A percentile compares a stretch with the other conserved stretches of the same genome.
These are phyloP conservation scores for Oryzias dopingdopingensis DNA, from an alignment of 2,797 vertebrate genomes.

Conservation along the genomic window DNA sequence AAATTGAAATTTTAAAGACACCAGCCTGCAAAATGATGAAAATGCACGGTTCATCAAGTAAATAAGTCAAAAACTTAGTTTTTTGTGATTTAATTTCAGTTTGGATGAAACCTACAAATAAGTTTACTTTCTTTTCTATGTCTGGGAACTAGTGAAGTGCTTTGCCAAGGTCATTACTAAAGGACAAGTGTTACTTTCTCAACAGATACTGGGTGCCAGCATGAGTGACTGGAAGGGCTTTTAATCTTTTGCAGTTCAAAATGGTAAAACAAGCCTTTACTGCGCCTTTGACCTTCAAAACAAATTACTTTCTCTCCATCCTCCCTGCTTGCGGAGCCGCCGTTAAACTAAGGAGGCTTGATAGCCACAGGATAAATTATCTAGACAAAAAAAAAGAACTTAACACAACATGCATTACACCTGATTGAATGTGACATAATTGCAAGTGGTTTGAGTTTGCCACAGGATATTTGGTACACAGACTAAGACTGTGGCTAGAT, in stretches of 20 bases:
- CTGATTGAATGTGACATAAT: conserved; percentile 36
- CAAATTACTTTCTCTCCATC: conserved; percentile 33
- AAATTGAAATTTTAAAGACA: too few relatives aligned
- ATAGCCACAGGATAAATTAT: conserved; percentile 33
- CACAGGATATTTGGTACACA: conserved; percentile 15
- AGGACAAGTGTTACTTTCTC: conserved; percentile 9
- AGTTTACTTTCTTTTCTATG: conserved; percentile 5
- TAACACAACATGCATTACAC: conserved; percentile 13
- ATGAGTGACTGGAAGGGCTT: conserved; percentile 45
- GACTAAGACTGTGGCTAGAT: conserved; percentile 18
- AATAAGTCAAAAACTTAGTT: too few relatives aligned
- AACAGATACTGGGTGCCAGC: conserved; percentile 30
- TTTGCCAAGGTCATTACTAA: conserved; percentile 50
- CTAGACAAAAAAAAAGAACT: conserved; percentile 23
- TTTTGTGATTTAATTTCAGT: too few relatives aligned
- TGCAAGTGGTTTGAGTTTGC: conserved; percentile 27
- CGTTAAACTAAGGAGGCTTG: conserved; percentile 17
- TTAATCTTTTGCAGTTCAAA: conserved; percentile 39
- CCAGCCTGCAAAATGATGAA: too few relatives aligned
- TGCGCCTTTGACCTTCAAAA: conserved; percentile 46
- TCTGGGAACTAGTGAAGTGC: conserved; percentile 18
- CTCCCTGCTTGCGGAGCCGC: conserved; percentile 11
- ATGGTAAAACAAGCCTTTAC: conserved; percentile 39
- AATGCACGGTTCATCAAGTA: too few relatives aligned
- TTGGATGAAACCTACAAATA: too few relatives aligned